phyloP scores from a whole-genome alignment of 2,113 vertebrate species.

The Dicerorhinus sumatrensis region DNA sequence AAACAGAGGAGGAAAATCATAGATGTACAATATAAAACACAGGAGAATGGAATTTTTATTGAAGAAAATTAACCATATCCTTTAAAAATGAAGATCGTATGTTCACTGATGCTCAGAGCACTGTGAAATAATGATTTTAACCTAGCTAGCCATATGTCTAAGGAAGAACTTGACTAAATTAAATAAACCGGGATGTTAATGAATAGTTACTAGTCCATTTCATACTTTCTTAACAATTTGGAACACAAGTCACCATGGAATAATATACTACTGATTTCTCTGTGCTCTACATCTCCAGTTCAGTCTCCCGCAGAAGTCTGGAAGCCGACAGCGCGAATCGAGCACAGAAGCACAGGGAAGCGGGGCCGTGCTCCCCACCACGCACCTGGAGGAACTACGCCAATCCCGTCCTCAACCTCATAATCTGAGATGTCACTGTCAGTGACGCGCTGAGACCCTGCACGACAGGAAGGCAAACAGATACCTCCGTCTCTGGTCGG shows the following conservation, averaged over 20 bases:
- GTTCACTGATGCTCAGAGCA: slow-evolving; percentile 77
- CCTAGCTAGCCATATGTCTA: slow-evolving; percentile 28
- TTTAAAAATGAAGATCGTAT: slow-evolving; percentile 61
- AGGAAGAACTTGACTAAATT: slow-evolving; percentile 34
- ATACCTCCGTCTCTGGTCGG: slow-evolving; percentile 85
- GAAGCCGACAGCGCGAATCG: slow-evolving; percentile 74
- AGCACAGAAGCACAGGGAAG: slow-evolving; percentile 81
- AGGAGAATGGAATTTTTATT: slow-evolving; percentile 58
- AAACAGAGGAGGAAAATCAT: slow-evolving; percentile 74
- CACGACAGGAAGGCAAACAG: slow-evolving; percentile 90
- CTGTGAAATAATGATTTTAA: slow-evolving; percentile 57
- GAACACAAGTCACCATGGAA: slow-evolving; percentile 76
- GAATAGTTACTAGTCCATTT: slow-evolving; percentile 45
- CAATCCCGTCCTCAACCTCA: slow-evolving; percentile 99
- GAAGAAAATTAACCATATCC: slow-evolving; percentile 18
- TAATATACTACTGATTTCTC: slow-evolving; percentile 77
- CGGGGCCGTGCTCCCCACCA: slow-evolving; percentile 91
- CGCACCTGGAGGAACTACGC: slow-evolving; percentile 97
- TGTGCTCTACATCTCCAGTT: slow-evolving; percentile 72
- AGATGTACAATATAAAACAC: slow-evolving; percentile 59
- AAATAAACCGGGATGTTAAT: slow-evolving; percentile 53
- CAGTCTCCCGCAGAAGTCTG: slow-evolving; percentile 85
- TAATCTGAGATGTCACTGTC: slow-evolving; percentile 96
- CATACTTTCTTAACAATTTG: slow-evolving; percentile 49
- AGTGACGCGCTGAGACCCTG: slow-evolving; percentile 99